phyloP scores from a whole-genome alignment of 2,113 vertebrate genomes.

The Microcebus griseorufus region DNA sequence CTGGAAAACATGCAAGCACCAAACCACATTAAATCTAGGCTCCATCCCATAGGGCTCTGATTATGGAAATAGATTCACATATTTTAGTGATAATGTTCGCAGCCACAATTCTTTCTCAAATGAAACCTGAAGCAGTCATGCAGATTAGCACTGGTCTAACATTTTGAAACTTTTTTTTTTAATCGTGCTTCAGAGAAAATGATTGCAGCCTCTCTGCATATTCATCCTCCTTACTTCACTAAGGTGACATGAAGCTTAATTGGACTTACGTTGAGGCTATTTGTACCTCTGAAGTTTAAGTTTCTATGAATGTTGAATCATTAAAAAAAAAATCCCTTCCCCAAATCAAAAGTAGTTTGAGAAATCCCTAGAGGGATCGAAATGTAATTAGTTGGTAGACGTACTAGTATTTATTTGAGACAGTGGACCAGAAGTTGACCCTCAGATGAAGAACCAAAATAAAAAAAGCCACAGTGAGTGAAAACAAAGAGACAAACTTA shows the following conservation, averaged over 20 bases:
- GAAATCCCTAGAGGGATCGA: conserved; percentile 58
- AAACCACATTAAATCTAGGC: conserved; percentile 1
- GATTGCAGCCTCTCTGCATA: background rate
- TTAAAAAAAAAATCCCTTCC: conserved; percentile 34
- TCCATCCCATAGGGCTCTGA: background rate
- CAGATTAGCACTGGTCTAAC: conserved; percentile 42
- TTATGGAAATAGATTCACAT: conserved; percentile 60
- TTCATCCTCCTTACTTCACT: conserved; percentile 34
- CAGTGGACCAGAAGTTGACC: conserved; percentile 37
- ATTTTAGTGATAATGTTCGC: conserved; percentile 48
- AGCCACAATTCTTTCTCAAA: conserved; percentile 54
- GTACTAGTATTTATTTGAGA: conserved; percentile 55
- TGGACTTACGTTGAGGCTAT: conserved; percentile 38
- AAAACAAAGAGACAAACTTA: conserved; percentile 35
- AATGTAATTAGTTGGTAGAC: conserved; percentile 57
- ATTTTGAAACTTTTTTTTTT: conserved; percentile 62
- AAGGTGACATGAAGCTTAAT: conserved; percentile 51
- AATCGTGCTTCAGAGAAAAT: conserved; percentile 5
- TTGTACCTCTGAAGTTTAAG: conserved; percentile 45
- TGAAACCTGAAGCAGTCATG: conserved; percentile 39
- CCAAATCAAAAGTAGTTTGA: conserved; percentile 58
- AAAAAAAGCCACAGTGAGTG: conserved; percentile 12
- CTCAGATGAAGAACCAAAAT: conserved; percentile 39
- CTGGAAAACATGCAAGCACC: background rate
- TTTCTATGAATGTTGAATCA: conserved; percentile 48